Conservation (phyloP, 2,797 vertebrate species). For the Limnodromus scolopaceus region DNA sequence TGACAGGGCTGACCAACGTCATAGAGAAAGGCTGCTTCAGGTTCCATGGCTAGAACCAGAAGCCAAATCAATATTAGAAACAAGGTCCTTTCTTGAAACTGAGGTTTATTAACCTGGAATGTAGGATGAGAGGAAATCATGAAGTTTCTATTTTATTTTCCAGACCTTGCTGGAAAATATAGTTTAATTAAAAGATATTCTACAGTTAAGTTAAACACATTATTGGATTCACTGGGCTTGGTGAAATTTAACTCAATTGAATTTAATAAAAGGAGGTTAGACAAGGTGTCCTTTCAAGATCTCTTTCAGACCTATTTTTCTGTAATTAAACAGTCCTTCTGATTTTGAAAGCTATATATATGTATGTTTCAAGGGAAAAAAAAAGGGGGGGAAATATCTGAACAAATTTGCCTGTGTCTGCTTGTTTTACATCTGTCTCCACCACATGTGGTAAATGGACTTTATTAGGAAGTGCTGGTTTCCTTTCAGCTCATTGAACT, state of each 20-base stretch:
- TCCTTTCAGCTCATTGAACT: slow-evolving; percentile 26
- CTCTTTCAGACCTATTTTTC: not conserved
- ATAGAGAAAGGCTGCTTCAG: not conserved
- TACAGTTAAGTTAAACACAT: not conserved
- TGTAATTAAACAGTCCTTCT: not conserved
- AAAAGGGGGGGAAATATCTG: not conserved
- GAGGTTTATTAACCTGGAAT: not conserved
- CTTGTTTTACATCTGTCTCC: not conserved
- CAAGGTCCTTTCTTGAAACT: not conserved
- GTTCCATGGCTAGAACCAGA: not conserved
- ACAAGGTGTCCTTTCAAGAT: not conserved
- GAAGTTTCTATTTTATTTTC: not conserved
- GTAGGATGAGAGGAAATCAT: not conserved
- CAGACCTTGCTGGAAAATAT: not conserved
- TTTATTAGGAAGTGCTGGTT: not conserved
- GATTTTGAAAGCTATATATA: not conserved
- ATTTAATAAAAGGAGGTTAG: not conserved
- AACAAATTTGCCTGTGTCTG: not conserved
- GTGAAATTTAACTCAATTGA: not conserved
- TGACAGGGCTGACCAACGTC: not conserved
- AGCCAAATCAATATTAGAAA: not conserved
- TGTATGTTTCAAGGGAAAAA: not conserved
- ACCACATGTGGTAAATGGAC: not conserved
- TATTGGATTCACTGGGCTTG: not conserved
- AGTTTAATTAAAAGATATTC: not conserved